Percentiles rank a stretch among this genome's conserved stretches.
Evolutionary conservation across 1,140 invertebrate species (phyloP).

Genomic region (Formica exsecta): DNA sequence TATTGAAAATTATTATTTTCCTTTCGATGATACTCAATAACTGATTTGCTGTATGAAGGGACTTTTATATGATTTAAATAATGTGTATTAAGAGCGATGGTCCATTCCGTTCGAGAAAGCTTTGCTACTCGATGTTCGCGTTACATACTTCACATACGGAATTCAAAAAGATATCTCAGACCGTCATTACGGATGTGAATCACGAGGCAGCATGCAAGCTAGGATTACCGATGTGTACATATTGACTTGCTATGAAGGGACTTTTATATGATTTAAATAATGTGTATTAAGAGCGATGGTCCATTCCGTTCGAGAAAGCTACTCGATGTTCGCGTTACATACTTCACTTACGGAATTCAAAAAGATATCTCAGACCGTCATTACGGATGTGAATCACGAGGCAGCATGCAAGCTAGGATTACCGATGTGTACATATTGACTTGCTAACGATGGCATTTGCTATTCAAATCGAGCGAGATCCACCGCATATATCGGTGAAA

Average conservation of each 20-base stretch:
- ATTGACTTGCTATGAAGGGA: not conserved
- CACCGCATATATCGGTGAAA: not conserved
- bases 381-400: not conserved
- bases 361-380: constrained; percentile 18
- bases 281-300: not conserved
- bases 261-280: not conserved
- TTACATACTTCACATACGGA: not conserved
- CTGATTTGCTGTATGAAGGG: not conserved
- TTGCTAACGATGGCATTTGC: constrained; percentile 8
- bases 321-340: constrained; percentile 2
- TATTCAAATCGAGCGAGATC: constrained; percentile 15
- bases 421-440: constrained; percentile 23
- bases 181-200: not conserved
- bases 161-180: constrained; percentile 23
- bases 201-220: not conserved
- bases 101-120: not conserved
- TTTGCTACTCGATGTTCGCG: constrained; percentile 1
- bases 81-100: not conserved
- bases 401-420: not conserved
- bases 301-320: not conserved
- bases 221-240: constrained; percentile 15
- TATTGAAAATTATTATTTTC: not conserved
- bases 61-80: not conserved
- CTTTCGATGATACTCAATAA: constrained; percentile 12
- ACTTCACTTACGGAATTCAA: not conserved